Conservation (phyloP, 2,888 invertebrate genomes). For the Hydraecia micacea region DNA sequence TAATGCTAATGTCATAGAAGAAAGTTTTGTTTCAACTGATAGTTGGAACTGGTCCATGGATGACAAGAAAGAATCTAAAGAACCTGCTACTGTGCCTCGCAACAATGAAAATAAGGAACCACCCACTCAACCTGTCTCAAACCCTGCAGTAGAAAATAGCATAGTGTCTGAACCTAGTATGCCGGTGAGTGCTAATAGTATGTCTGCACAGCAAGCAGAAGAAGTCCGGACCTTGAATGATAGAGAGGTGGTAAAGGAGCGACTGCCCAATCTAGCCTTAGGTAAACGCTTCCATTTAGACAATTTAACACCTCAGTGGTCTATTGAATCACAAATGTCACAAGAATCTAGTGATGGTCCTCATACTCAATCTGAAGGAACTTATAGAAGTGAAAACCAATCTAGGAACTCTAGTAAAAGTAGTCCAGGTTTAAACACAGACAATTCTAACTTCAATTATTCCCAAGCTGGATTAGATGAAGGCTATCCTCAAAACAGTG, state of each 20-base stretch:
- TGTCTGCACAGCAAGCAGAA: conserved; percentile 69
- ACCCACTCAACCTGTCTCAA: conserved; percentile 62
- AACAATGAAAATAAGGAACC: conserved; percentile 65
- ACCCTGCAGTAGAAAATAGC: conserved; percentile 69
- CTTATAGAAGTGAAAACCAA: conserved; percentile 90
- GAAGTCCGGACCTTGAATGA: conserved; percentile 83
- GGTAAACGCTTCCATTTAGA: conserved; percentile 85
- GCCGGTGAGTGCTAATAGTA: conserved; percentile 67
- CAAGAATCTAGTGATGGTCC: conserved; percentile 92
- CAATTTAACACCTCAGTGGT: conserved; percentile 91
- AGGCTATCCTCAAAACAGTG: conserved; percentile 75
- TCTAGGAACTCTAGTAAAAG: conserved; percentile 89
- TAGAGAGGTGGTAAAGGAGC: conserved; percentile 82
- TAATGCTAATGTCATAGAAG: conserved; percentile 89
- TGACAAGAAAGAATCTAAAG: conserved; percentile 80
- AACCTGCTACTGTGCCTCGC: conserved; percentile 58
- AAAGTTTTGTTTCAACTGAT: conserved; percentile 90
- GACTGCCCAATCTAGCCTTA: conserved; percentile 84
- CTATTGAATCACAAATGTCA: conserved; percentile 92
- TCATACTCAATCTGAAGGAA: conserved; percentile 91
- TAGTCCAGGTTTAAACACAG: conserved; percentile 84
- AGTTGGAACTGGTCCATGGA: conserved; percentile 92
- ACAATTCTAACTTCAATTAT: conserved; percentile 84
- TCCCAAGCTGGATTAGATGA: conserved; percentile 79
- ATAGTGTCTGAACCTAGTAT: conserved; percentile 63